Conservation (phyloP, 2,113 vertebrate species). For the Oryzias woworae region DNA sequence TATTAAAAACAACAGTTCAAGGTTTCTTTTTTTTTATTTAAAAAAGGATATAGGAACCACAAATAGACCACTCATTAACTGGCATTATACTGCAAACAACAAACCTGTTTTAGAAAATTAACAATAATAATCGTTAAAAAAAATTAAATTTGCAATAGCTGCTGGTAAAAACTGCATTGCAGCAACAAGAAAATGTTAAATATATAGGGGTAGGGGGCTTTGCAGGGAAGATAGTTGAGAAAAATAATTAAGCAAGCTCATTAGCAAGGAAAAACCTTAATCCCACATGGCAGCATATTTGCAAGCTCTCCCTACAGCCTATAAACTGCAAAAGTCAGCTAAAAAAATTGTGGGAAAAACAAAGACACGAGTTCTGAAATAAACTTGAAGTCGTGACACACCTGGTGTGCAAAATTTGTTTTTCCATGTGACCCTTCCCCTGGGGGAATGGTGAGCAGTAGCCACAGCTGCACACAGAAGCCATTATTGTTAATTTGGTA, state of each 20-base stretch:
- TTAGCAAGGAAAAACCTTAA: slow-evolving; percentile 49
- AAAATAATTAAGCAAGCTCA: slow-evolving; percentile 49
- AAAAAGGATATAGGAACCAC: not conserved
- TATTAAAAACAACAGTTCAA: slow-evolving; percentile 5
- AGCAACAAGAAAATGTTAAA: slow-evolving; percentile 18
- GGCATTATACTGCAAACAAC: slow-evolving; percentile 5
- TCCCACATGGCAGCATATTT: slow-evolving; percentile 58
- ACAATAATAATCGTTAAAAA: not conserved
- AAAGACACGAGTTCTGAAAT: slow-evolving; percentile 64
- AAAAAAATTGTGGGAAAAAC: slow-evolving; percentile 30
- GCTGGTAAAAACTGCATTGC: slow-evolving; percentile 41
- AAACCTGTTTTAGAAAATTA: slow-evolving; percentile 26
- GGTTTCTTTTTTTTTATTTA: not conserved
- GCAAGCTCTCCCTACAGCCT: slow-evolving; percentile 45
- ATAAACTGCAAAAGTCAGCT: slow-evolving; percentile 37
- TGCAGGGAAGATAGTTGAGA: slow-evolving; percentile 12
- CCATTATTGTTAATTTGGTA: no score
- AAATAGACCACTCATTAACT: not conserved
- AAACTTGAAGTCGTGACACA: slow-evolving; percentile 16
- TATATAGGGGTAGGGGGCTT: not conserved
- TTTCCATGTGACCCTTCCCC: no score
- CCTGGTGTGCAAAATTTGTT: no score
- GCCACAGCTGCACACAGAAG: no score
- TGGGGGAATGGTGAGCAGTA: no score
- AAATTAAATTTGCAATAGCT: slow-evolving; percentile 11